Evolutionary conservation across 2,888 invertebrate species (phyloP).

Genomic region (Papilio elwesi): DNA sequence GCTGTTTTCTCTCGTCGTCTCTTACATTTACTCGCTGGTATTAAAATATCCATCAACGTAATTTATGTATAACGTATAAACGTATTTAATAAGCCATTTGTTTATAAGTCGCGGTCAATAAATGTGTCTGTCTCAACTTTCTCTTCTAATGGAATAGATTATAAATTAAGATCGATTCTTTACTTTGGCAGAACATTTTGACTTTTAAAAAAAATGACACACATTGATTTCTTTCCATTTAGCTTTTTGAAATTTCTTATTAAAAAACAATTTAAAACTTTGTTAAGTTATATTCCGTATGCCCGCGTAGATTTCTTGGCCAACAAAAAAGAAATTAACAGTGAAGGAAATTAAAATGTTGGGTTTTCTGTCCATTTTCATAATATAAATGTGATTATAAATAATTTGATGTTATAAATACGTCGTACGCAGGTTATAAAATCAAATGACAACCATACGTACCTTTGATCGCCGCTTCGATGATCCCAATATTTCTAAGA

Average conservation of each 20-base stretch:
- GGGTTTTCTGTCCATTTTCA: background rate
- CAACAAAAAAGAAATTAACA: no score
- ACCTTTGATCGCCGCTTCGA: constrained; percentile 77
- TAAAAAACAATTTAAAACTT: no score
- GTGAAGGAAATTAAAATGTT: no score
- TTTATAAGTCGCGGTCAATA: constrained; percentile 16
- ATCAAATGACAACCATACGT: constrained; percentile 34
- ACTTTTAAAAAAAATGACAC: no score
- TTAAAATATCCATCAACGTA: constrained; percentile 27
- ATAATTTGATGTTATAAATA: no score
- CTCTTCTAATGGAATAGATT: constrained; percentile 25
- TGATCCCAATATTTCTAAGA: constrained; percentile 66
- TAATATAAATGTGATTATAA: no score
- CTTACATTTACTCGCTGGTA: constrained; percentile 26
- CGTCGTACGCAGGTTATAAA: background rate
- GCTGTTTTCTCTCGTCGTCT: no score
- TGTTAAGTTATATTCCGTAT: no score
- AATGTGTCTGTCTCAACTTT: constrained; percentile 19
- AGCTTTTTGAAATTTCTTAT: no score
- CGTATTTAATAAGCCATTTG: constrained; percentile 19
- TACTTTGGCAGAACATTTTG: background rate
- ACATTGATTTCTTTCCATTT: no score
- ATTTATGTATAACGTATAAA: no score
- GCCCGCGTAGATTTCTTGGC: no score
- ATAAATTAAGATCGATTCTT: constrained; percentile 2